A percentile compares a stretch with the other conserved stretches of the same genome.
These are phyloP conservation scores for Trichonephila clavata DNA, from an alignment of 1,140 invertebrate genomes.

Conservation along the genomic window DNA sequence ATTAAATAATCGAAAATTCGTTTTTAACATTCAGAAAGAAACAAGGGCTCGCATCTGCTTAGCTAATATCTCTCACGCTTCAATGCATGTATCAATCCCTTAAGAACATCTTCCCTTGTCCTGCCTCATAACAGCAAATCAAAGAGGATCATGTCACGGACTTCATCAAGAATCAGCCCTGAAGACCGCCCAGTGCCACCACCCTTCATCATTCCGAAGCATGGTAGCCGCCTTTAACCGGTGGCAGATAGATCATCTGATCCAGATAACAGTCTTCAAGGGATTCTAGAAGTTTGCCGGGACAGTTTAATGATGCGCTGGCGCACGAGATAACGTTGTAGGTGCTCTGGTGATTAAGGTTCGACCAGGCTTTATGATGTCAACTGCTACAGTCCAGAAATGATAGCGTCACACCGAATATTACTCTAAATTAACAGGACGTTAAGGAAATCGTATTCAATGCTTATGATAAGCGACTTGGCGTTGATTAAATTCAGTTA, in stretches of 20 bases:
- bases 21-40: too few relatives aligned
- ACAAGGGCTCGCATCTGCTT: too few relatives aligned
- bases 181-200: conserved; percentile 7
- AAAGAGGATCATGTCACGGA: neutral
- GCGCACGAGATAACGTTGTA: conserved; percentile 37
- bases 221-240: conserved; percentile 39
- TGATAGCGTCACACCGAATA: conserved; percentile 45
- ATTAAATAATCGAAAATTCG: too few relatives aligned
- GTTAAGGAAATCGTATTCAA: conserved; percentile 50
- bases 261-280: conserved; percentile 71
- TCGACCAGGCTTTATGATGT: conserved; percentile 44
- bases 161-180: conserved; percentile 35
- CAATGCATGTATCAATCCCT: neutral
- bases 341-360: conserved; percentile 56
- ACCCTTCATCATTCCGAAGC: neutral
- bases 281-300: conserved; percentile 41
- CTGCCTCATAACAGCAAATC: conserved; percentile 34
- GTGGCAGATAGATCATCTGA: conserved; percentile 54
- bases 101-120: conserved; percentile 15
- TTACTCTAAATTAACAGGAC: conserved; percentile 63
- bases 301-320: conserved; percentile 60
- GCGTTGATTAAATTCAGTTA: conserved; percentile 52
- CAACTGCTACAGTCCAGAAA: neutral
- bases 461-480: neutral
- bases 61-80: neutral